Evolutionary conservation across 2,113 vertebrate genomes (phyloP).

Genomic region (Carlito syrichta): DNA sequence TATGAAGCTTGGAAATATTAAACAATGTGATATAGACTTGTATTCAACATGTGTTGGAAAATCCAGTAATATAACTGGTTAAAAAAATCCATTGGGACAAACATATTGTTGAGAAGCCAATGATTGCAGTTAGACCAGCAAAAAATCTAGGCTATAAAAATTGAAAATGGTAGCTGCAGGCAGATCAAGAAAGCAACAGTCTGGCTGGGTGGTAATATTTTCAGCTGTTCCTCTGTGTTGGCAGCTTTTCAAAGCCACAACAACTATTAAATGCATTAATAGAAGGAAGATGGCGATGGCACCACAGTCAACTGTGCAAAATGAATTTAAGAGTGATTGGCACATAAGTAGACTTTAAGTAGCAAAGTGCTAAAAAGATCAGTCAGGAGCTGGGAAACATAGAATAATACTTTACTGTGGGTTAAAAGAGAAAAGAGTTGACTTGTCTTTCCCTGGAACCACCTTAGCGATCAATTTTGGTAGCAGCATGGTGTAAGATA

Average conservation of each 20-base stretch:
- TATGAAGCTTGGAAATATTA: slow-evolving; percentile 31
- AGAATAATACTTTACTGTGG: background rate
- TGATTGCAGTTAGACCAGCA: slow-evolving; percentile 17
- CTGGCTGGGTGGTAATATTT: background rate
- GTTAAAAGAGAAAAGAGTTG: slow-evolving; percentile 2
- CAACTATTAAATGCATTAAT: slow-evolving; percentile 38
- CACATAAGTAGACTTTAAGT: slow-evolving; percentile 47
- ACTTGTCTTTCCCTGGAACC: background rate
- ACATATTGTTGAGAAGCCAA: slow-evolving; percentile 38
- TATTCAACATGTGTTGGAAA: slow-evolving; percentile 24
- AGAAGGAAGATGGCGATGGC: background rate
- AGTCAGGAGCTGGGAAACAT: background rate
- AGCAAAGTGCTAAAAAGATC: slow-evolving; percentile 50
- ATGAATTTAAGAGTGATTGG: slow-evolving; percentile 56
- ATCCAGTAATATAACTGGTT: background rate
- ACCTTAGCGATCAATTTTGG: background rate
- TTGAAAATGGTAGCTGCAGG: slow-evolving; percentile 1
- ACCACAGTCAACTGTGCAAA: slow-evolving; percentile 45
- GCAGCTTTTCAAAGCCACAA: slow-evolving; percentile 46
- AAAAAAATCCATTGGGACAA: background rate
- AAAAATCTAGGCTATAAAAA: slow-evolving; percentile 30
- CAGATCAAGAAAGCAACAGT: background rate
- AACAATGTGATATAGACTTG: background rate
- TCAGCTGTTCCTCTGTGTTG: slow-evolving; percentile 19
- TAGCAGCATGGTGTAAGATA: background rate